These are phyloP conservation scores for Glossosoma conforme DNA, from an alignment of 1,140 invertebrate species.

Conservation along the genomic window DNA sequence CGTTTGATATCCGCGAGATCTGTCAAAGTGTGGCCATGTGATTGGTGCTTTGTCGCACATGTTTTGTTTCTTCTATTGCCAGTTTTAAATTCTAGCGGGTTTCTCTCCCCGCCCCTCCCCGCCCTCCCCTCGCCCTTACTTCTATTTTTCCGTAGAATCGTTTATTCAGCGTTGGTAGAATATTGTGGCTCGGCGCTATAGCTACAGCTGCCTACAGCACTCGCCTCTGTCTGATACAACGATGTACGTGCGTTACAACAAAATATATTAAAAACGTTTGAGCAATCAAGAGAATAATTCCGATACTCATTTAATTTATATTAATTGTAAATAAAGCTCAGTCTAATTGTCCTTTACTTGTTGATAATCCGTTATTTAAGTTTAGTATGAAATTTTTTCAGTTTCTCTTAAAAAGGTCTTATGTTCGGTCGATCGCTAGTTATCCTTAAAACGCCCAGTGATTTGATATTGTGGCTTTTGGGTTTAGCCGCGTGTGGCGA, in stretches of 20 bases:
- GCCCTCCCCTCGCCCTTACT: not conserved
- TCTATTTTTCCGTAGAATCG: constrained; percentile 21
- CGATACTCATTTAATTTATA: too few relatives aligned
- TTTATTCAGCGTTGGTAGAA: constrained; percentile 20
- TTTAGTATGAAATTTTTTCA: too few relatives aligned
- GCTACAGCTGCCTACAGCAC: constrained; percentile 16
- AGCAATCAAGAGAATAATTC: too few relatives aligned
- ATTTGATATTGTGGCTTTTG: too few relatives aligned
- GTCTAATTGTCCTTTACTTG: too few relatives aligned
- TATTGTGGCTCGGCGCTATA: constrained; percentile 15
- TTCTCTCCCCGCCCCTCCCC: constrained; percentile 19
- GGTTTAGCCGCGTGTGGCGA: too few relatives aligned
- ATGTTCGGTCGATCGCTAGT: too few relatives aligned
- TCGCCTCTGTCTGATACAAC: not conserved
- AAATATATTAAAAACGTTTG: too few relatives aligned
- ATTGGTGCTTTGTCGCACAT: constrained; percentile 30
- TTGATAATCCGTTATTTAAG: too few relatives aligned
- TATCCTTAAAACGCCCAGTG: too few relatives aligned
- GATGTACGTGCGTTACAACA: constrained; percentile 4
- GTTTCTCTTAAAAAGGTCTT: too few relatives aligned
- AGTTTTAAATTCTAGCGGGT: constrained; percentile 33
- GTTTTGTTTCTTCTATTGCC: constrained; percentile 31
- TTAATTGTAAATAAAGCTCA: too few relatives aligned
- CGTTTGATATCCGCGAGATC: constrained; percentile 20
- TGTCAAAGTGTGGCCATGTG: constrained; percentile 28